A percentile compares a stretch with the other conserved stretches of the same genome.
Conservation (phyloP, 2,113 vertebrate species). For the Himantopus leucocephalus region DNA sequence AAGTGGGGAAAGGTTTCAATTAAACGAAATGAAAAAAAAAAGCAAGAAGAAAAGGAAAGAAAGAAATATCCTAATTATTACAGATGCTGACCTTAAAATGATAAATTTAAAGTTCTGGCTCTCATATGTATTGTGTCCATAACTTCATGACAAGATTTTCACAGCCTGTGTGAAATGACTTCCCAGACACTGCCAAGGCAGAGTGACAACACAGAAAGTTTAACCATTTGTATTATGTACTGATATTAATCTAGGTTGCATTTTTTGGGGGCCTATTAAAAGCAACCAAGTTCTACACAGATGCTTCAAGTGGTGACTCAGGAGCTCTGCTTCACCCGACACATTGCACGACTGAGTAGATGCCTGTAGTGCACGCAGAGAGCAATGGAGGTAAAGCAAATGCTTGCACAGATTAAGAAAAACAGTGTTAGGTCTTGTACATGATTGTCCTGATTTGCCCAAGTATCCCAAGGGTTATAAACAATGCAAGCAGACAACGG, state of each 20-base stretch:
- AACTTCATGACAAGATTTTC: background rate
- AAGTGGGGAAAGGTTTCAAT: slow-evolving; percentile 29
- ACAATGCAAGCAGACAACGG: background rate
- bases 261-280: background rate
- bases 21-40: background rate
- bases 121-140: background rate
- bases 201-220: background rate
- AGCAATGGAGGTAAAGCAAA: background rate
- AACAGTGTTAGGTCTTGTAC: background rate
- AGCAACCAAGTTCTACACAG: background rate
- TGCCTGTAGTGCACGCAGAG: background rate
- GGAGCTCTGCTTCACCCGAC: background rate
- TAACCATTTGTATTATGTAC: background rate
- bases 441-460: background rate
- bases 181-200: background rate
- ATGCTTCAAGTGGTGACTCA: background rate
- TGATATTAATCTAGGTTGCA: background rate
- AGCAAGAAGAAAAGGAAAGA: background rate
- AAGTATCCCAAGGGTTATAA: slow-evolving; percentile 4
- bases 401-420: background rate
- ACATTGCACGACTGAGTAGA: background rate
- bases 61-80: background rate
- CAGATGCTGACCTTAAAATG: background rate
- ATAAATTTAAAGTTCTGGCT: background rate
- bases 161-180: background rate